Evolutionary conservation across 2,888 invertebrate genomes (phyloP).

Genomic region (Spodoptera littoralis): DNA sequence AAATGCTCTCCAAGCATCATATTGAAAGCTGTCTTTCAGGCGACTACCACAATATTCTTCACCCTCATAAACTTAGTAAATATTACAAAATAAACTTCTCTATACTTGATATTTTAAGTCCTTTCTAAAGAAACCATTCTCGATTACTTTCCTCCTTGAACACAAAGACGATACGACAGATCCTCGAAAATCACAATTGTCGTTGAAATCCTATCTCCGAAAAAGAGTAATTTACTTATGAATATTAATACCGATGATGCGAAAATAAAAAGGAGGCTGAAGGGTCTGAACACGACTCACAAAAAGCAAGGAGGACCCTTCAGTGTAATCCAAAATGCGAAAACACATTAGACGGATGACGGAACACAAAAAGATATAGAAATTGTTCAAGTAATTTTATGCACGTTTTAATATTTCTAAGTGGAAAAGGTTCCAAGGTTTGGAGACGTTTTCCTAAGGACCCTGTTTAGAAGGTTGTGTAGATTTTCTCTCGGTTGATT

Average conservation of each 20-base stretch:
- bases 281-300: conserved; percentile 75
- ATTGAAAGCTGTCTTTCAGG: too few relatives aligned
- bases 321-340: conserved; percentile 73
- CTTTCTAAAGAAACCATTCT: conserved; percentile 5
- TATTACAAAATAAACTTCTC: too few relatives aligned
- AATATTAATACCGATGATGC: conserved; percentile 84
- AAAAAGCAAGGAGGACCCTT: conserved; percentile 71
- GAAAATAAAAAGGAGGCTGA: conserved; percentile 67
- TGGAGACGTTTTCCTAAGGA: conserved; percentile 31
- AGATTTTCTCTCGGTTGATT: conserved; percentile 15
- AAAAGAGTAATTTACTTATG: conserved; percentile 86
- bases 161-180: conserved; percentile 26
- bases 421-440: conserved; percentile 56
- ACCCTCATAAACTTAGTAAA: too few relatives aligned
- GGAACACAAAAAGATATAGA: conserved; percentile 79
- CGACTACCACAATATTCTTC: too few relatives aligned
- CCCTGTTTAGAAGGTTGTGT: conserved; percentile 15
- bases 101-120: background rate
- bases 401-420: conserved; percentile 82
- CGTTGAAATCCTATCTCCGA: conserved; percentile 48
- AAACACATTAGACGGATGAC: conserved; percentile 87
- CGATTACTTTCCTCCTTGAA: conserved; percentile 35
- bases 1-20: too few relatives aligned
- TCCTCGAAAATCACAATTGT: conserved; percentile 28
- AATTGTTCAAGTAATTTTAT: conserved; percentile 75